Evolutionary conservation across 2,113 vertebrate species (phyloP), one percentile per base, ranked within the genome.

Genomic region (Entelurus aequoreus): DNA sequence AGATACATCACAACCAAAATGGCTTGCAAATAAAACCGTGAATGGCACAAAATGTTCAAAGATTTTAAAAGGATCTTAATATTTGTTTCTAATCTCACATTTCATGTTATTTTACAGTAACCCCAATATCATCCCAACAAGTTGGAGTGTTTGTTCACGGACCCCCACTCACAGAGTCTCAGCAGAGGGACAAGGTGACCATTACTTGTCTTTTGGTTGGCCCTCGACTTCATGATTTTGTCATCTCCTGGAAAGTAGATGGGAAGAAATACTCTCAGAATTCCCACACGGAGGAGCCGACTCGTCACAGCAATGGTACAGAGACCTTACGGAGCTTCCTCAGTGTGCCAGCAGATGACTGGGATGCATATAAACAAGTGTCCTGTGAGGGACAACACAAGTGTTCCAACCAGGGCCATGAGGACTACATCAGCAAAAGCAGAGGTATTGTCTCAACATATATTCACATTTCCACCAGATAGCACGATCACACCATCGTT

Each of bases 151-250:
- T 76, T 54, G 35, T 91, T 44, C 62, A 63, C 6, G 76, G 71
- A 36, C 83, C 83, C 4, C 48, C 59, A 2, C 54, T 73, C 1
- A 50, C 60, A 6, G 46, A 81, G 21, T 58, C 55, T 10, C 47
- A 57, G 36, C 57, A 42, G 2, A 36, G 15, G 4, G n/a, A 1
- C 47, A 6, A 15, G 0, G 53, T 90, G 67, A 56, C 44, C 3
- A n/a, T 90, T 56, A 84, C 72, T 21, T 90, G 89, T 54, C 77
- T 84, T 54, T 63, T 90, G 60, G 58, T 86, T 0, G 84, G 75
- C 15, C 11, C 9, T 37, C 35, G 13, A 54, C 62, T 88, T 6
- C 13, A 54, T 4, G 66, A 71, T 46, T 85, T 90, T 52, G 56
- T 71, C 14, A 55, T 90, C 44, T 64, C 44, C 5, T 91, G 90